Evolutionary conservation across 1,140 invertebrate species (phyloP).

Genomic region (Matsumurasca onukii): DNA sequence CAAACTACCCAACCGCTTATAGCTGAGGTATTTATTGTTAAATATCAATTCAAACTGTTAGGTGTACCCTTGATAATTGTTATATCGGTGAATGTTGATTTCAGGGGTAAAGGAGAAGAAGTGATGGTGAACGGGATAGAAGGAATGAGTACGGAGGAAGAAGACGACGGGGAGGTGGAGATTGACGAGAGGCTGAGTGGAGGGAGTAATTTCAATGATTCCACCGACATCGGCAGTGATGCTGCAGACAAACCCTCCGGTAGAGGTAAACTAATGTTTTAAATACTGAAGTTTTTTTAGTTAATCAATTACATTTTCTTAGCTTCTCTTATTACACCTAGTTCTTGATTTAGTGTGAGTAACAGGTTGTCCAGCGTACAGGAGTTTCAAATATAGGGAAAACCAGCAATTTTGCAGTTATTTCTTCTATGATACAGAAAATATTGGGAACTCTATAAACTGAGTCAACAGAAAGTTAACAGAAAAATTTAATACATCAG

Average conservation of each 20-base stretch:
- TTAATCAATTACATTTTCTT: not conserved
- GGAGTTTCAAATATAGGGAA: too few relatives aligned
- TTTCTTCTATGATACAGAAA: too few relatives aligned
- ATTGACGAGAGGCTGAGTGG: not conserved
- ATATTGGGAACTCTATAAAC: too few relatives aligned
- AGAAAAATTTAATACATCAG: too few relatives aligned
- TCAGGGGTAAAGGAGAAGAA: not conserved
- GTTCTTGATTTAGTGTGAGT: too few relatives aligned
- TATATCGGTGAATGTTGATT: not conserved
- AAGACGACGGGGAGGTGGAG: slow-evolving; percentile 1
- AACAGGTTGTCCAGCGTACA: too few relatives aligned
- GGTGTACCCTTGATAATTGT: not conserved
- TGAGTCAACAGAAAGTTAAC: too few relatives aligned
- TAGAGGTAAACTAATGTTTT: not conserved
- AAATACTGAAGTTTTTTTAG: not conserved
- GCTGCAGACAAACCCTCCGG: not conserved
- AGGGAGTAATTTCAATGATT: not conserved
- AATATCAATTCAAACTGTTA: not conserved
- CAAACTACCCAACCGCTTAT: too few relatives aligned
- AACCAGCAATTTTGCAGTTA: too few relatives aligned
- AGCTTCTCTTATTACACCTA: too few relatives aligned
- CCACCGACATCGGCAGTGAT: not conserved
- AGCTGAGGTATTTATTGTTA: not conserved
- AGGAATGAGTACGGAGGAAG: slow-evolving; percentile 10
- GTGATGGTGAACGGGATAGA: not conserved